Conservation (phyloP, 2,888 invertebrate genomes). For the Hymenopus coronatus region DNA sequence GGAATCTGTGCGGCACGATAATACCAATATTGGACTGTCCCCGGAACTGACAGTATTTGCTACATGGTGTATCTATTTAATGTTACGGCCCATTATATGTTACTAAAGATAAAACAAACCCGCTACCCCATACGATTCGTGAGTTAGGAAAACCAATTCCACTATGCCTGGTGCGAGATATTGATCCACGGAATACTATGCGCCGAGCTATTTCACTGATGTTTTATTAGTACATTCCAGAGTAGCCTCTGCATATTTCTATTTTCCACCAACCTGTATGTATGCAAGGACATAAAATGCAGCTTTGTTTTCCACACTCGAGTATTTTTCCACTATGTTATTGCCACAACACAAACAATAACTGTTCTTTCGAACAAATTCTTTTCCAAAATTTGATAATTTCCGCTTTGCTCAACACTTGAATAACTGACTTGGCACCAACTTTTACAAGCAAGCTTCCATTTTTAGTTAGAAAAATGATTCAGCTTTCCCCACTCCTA, state of each 20-base stretch:
- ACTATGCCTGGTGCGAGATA: constrained; percentile 14
- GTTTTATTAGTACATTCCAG: not conserved
- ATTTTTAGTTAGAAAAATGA: constrained; percentile 25
- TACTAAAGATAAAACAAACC: not conserved
- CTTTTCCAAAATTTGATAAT: not conserved
- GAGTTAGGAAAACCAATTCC: not conserved
- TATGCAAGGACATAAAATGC: not conserved
- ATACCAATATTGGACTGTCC: too few species aligned
- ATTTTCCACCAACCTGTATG: not conserved
- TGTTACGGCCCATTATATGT: too few species aligned
- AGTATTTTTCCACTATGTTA: not conserved
- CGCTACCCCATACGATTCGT: not conserved
- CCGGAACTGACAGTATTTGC: too few species aligned
- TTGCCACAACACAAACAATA: not conserved
- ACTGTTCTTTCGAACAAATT: not conserved
- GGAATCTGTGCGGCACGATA: too few species aligned
- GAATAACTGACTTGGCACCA: not conserved
- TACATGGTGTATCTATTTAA: too few species aligned
- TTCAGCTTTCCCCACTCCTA: constrained; percentile 30
- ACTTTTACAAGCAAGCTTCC: constrained; percentile 21
- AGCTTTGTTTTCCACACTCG: not conserved
- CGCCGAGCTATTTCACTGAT: not conserved
- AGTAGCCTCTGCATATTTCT: not conserved
- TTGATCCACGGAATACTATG: constrained; percentile 19
- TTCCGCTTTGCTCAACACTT: not conserved